These are phyloP conservation scores for Psittacula echo DNA, from an alignment of 2,797 vertebrate genomes.

Conservation along the genomic window DNA sequence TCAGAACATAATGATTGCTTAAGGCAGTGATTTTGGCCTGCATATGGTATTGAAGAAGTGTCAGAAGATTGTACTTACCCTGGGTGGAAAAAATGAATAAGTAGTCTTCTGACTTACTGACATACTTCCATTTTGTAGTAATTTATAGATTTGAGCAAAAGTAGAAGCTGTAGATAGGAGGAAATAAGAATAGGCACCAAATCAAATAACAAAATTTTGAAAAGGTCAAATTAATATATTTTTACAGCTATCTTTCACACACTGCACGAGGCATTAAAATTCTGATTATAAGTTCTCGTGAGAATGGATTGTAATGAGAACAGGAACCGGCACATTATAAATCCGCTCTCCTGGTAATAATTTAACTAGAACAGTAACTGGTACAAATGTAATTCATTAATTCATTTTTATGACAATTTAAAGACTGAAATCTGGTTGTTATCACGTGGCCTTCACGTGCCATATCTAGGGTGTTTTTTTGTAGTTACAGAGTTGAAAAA, in stretches of 20 bases:
- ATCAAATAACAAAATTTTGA: slow-evolving; percentile 50
- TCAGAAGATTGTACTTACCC: neutral
- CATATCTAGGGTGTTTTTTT: neutral
- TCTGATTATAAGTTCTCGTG: slow-evolving; percentile 61
- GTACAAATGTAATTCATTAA: slow-evolving; percentile 67
- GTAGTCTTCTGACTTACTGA: slow-evolving; percentile 27
- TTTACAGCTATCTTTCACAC: slow-evolving; percentile 38
- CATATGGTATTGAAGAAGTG: neutral
- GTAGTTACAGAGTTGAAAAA: neutral
- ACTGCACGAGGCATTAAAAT: slow-evolving; percentile 54
- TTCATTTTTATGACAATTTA: slow-evolving; percentile 49
- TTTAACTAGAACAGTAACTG: slow-evolving; percentile 64
- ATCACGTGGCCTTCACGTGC: neutral
- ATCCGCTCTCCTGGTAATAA: slow-evolving; percentile 66
- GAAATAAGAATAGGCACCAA: slow-evolving; percentile 41
- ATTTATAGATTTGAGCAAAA: neutral
- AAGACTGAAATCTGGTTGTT: slow-evolving; percentile 23
- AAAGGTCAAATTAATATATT: slow-evolving; percentile 69
- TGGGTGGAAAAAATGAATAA: neutral
- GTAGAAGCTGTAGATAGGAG: slow-evolving; percentile 2
- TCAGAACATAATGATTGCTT: neutral
- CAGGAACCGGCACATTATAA: slow-evolving; percentile 60
- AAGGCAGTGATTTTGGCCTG: neutral
- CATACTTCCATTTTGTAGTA: neutral
- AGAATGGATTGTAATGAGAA: slow-evolving; percentile 66